phyloP scores from a whole-genome alignment of 2,797 vertebrate species.

The Eulemur mongoz region DNA sequence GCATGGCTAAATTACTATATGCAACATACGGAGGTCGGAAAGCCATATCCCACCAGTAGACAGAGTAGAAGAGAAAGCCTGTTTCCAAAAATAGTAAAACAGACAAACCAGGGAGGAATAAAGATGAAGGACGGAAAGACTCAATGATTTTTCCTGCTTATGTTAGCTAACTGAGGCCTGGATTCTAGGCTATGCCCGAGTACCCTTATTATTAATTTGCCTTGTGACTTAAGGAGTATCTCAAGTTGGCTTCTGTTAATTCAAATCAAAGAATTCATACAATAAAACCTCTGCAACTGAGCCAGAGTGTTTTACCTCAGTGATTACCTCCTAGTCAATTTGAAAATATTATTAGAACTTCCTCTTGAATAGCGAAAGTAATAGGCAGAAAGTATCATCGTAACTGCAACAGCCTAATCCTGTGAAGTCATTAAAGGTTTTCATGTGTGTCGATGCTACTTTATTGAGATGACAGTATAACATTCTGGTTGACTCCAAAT shows the following conservation, averaged over 20 bases:
- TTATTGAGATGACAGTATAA: slow-evolving; percentile 27
- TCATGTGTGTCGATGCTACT: not conserved
- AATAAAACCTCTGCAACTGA: not conserved
- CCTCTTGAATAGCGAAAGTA: not conserved
- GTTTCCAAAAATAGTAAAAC: not conserved
- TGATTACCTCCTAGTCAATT: slow-evolving; percentile 30
- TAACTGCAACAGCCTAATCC: not conserved
- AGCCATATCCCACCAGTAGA: not conserved
- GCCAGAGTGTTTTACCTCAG: not conserved
- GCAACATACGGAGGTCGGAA: not conserved
- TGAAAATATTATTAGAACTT: slow-evolving; percentile 49
- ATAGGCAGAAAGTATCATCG: not conserved
- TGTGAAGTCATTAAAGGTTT: slow-evolving; percentile 41
- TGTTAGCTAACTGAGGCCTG: not conserved
- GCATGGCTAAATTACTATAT: not conserved
- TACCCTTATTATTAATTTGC: not conserved
- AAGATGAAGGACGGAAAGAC: not conserved
- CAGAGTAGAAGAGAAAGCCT: not conserved
- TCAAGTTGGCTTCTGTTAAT: slow-evolving; percentile 10
- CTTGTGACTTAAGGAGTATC: not conserved
- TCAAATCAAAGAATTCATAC: slow-evolving; percentile 34
- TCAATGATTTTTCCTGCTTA: not conserved
- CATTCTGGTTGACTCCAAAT: not conserved
- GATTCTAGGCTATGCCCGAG: not conserved
- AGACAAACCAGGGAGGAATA: not conserved